Percentiles rank a stretch among this genome's conserved stretches.
phyloP scores from a whole-genome alignment of 2,888 invertebrate species.

The Litoditis marina region DNA sequence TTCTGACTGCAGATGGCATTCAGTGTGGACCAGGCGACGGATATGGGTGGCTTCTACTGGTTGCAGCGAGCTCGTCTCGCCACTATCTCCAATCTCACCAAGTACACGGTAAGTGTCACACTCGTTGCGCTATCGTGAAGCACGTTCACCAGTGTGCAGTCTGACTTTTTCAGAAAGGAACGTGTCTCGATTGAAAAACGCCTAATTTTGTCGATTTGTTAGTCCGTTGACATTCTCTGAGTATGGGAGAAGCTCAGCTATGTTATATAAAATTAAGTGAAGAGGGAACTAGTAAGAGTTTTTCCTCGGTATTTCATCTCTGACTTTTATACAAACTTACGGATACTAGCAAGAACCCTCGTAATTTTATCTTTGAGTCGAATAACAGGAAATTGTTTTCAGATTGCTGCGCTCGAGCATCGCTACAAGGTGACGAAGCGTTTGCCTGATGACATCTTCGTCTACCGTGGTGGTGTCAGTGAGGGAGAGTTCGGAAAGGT shows the following conservation, averaged over 20 bases:
- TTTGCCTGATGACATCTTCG: slow-evolving; percentile 31
- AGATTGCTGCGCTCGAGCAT: slow-evolving; percentile 18
- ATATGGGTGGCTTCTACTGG: slow-evolving; percentile 26
- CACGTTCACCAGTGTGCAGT: too few relatives aligned
- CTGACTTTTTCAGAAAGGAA: too few relatives aligned
- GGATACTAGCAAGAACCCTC: too few relatives aligned
- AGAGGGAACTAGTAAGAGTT: too few relatives aligned
- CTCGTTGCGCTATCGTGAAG: too few relatives aligned
- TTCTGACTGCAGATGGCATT: slow-evolving; percentile 24
- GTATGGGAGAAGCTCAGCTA: too few relatives aligned
- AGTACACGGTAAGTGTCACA: slow-evolving; percentile 5
- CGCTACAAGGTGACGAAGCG: slow-evolving; percentile 4
- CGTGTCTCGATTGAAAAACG: too few relatives aligned
- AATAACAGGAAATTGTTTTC: background rate
- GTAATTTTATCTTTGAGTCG: too few relatives aligned
- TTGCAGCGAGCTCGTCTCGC: slow-evolving; percentile 23
- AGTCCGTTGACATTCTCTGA: too few relatives aligned
- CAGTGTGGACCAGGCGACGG: slow-evolving; percentile 14
- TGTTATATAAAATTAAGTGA: too few relatives aligned
- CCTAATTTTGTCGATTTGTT: too few relatives aligned
- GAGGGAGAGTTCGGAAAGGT: slow-evolving; percentile 43
- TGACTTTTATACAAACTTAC: background rate
- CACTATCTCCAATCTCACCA: slow-evolving; percentile 8
- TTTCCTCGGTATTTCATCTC: too few relatives aligned
- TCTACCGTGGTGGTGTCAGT: slow-evolving; percentile 39